A percentile compares a stretch with the other conserved stretches of the same genome.
Conservation (phyloP, 2,888 invertebrate genomes). For the Melanargia galathea region DNA sequence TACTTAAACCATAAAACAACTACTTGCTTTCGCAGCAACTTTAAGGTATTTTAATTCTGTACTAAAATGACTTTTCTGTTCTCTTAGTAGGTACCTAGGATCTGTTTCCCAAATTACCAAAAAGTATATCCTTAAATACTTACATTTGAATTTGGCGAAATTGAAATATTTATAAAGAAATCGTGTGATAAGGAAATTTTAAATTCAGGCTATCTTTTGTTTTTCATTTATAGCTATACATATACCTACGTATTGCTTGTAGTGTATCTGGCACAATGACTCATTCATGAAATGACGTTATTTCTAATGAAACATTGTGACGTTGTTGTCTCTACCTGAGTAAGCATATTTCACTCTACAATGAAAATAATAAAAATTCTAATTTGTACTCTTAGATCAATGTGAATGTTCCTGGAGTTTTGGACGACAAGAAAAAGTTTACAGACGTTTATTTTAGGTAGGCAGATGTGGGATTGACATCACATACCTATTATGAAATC, state of each 20-base stretch:
- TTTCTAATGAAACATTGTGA: neutral
- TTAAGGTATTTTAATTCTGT: neutral
- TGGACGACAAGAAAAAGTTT: too few species aligned
- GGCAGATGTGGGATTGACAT: too few species aligned
- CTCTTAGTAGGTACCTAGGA: too few species aligned
- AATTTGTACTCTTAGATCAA: too few species aligned
- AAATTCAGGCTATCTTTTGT: neutral
- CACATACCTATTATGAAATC: neutral
- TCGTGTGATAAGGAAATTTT: neutral
- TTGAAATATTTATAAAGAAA: neutral
- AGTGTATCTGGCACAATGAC: neutral
- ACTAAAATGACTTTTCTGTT: neutral
- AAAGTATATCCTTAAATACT: too few species aligned
- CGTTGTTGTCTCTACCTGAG: neutral
- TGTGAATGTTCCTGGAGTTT: too few species aligned
- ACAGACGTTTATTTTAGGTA: too few species aligned
- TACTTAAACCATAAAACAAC: too few species aligned
- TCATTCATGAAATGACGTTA: neutral
- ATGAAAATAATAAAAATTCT: neutral
- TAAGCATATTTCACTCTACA: neutral
- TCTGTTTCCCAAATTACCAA: too few species aligned
- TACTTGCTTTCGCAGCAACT: neutral
- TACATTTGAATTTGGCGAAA: neutral
- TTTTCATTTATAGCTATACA: neutral
- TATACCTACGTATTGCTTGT: neutral